Evolutionary conservation across 2,888 invertebrate genomes (phyloP), one percentile per base, ranked within the genome.

Genomic region (Rhagium mordax): DNA sequence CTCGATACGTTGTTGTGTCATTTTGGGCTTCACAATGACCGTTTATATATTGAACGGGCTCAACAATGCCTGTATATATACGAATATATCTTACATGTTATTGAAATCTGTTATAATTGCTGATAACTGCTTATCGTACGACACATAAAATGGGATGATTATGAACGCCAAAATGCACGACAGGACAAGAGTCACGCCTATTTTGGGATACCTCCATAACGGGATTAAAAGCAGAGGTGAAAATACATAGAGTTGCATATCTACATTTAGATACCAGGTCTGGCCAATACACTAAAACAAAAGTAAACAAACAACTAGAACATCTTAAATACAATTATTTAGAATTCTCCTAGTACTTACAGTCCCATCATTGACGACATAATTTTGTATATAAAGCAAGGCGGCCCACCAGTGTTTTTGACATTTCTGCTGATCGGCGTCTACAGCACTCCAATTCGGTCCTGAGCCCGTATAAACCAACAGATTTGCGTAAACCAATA

Each of bases 251-350:
- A 91, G 81, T 80, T 91, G 91, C 82, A 90, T 91, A 77, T 91
- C 91, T 8, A 90, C 89, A 3, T 89, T 88, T 47, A 91, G 82
- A 78, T 91, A 91, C 91, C 91, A 91, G 0, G 90, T 88, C 77
- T 91, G 91, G 16, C 86, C 86, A 24, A 91, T 82, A 79, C 91
- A 91, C 83, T 82, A 53, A 69, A 78, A 79, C n/a, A n/a, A 16
- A 27, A 8, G n/a, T n/a, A 8, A 1, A n/a, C n/a, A 8, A 59
- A 27, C 5, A 18, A 16, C 16, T 24, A n/a, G n/a, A n/a, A n/a
- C n/a, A n/a, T n/a, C n/a, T n/a, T n/a, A n/a, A n/a, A n/a, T n/a
- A n/a, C n/a, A n/a, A 24, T 24, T n/a, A n/a, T n/a, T n/a, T n/a
- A n/a, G n/a, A n/a, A n/a, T n/a, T n/a, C n/a, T n/a, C n/a, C n/a